phyloP scores from a whole-genome alignment of 2,888 invertebrate species.

The Pollenia amentaria region DNA sequence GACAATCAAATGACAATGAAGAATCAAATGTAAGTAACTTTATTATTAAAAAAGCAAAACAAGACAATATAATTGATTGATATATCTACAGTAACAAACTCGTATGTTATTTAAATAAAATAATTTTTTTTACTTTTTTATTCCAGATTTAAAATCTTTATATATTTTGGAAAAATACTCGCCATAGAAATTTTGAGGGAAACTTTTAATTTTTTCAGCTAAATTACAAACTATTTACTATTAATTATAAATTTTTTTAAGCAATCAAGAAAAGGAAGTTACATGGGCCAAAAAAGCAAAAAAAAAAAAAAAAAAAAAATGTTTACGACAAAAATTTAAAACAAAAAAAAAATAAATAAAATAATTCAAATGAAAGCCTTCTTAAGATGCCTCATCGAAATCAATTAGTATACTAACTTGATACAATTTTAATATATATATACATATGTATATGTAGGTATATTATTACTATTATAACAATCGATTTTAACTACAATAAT shows the following conservation, averaged over 20 bases:
- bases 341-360: conserved; percentile 49
- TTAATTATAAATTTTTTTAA: conserved; percentile 42
- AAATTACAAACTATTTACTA: conserved; percentile 63
- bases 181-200: conserved; percentile 79
- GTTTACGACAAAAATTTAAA: background rate
- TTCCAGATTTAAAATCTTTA: conserved; percentile 81
- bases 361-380: conserved; percentile 72
- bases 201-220: conserved; percentile 78
- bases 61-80: background rate
- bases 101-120: too few species aligned
- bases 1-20: conserved; percentile 79
- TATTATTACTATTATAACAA: conserved; percentile 45
- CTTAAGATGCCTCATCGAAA: conserved; percentile 73
- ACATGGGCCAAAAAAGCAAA: conserved; percentile 51
- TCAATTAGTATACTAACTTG: conserved; percentile 73
- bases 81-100: too few species aligned
- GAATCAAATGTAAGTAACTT: conserved; percentile 81
- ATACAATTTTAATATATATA: conserved; percentile 64
- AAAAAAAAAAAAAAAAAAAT: conserved; percentile 44
- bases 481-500: conserved; percentile 57
- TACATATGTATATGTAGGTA: background rate
- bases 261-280: conserved; percentile 1
- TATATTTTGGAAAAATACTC: conserved; percentile 79
- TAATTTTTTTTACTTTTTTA: conserved; percentile 18
- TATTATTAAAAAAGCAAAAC: background rate